Percentiles rank a stretch among this genome's conserved stretches.
phyloP scores from a whole-genome alignment of 2,797 vertebrate genomes.

The Lateolabrax maculatus region DNA sequence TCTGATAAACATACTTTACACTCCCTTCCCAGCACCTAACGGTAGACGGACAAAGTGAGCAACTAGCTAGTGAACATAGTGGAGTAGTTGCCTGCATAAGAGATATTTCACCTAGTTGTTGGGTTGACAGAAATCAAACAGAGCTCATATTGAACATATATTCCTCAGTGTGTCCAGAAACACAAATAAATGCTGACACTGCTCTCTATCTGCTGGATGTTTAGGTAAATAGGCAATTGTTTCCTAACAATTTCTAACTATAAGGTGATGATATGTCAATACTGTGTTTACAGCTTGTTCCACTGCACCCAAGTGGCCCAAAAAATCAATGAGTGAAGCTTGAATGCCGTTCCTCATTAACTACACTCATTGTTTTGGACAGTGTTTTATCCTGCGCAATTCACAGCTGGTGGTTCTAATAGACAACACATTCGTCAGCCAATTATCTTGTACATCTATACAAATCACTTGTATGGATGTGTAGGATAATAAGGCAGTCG shows the following conservation, averaged over 20 bases:
- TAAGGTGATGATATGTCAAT: neutral
- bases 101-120: neutral
- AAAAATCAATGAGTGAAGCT: neutral
- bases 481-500: neutral
- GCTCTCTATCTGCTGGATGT: neutral
- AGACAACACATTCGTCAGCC: neutral
- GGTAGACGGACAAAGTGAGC: neutral
- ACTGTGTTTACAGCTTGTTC: constrained; percentile 20
- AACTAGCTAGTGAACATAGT: neutral
- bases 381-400: neutral
- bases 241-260: neutral
- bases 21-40: neutral
- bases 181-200: neutral
- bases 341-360: neutral
- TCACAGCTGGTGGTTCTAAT: neutral
- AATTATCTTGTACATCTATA: neutral
- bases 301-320: neutral
- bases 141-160: neutral
- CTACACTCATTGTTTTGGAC: neutral
- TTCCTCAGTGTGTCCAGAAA: neutral
- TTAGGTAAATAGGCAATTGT: neutral
- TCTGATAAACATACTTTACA: neutral
- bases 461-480: neutral
- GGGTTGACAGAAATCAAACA: neutral
- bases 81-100: neutral